Conservation (phyloP, 2,113 vertebrate species). For the Alces alces region DNA sequence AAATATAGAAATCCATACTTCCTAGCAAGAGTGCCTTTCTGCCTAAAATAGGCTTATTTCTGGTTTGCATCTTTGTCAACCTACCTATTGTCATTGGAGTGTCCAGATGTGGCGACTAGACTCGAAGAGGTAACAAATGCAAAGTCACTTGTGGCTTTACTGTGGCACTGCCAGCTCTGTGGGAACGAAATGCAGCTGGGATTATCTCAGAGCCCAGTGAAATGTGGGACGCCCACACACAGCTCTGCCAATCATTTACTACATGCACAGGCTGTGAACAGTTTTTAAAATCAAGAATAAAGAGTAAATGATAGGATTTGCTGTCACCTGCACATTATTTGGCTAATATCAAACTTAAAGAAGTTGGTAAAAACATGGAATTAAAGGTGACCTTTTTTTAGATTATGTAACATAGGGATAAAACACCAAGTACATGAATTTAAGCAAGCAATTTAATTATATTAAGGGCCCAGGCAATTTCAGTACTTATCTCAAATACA, state of each 20-base stretch:
- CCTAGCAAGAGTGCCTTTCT: neutral
- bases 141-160: constrained; percentile 95
- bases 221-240: neutral
- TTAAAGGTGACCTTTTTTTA: neutral
- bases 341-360: neutral
- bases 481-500: neutral
- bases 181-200: constrained; percentile 35
- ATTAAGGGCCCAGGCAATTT: neutral
- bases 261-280: neutral
- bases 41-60: neutral
- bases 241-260: neutral
- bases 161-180: constrained; percentile 98
- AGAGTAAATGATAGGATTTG: neutral
- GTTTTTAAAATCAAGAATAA: neutral
- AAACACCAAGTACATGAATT: neutral
- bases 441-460: neutral
- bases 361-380: neutral
- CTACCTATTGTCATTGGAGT: constrained; percentile 96
- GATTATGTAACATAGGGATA: neutral
- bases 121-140: constrained; percentile 98
- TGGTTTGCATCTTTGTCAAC: constrained; percentile 25
- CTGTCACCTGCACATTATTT: constrained; percentile 18
- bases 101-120: constrained; percentile 95
- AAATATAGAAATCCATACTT: neutral
- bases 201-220: neutral